Evolutionary conservation across 1,140 invertebrate species (phyloP), one percentile per base, ranked within the genome.

Genomic region (Euwallacea similis): DNA sequence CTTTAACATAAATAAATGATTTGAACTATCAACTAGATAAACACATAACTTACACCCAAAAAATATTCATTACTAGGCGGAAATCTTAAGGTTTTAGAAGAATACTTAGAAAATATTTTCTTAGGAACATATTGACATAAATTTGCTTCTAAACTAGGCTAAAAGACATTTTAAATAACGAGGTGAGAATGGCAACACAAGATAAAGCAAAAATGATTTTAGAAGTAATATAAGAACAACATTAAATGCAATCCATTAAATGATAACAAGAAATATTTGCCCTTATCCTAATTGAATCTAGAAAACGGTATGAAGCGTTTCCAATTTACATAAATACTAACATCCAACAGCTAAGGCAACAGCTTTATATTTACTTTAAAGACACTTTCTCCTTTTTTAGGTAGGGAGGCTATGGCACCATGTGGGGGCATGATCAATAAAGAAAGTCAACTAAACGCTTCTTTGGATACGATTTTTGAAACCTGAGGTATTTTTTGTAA

Each of bases 231-330:
- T 65, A 61, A 66, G 47, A 66, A 66, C 33, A 66, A 43, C 69
- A 66, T 71, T 71, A 71, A 54, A 53, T 67, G 46, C 71, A 77
- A 78, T 77, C 76, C 76, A 78, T 78, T 74, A 76, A 76, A 75
- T 76, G 77, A 78, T 78, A 78, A 76, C 74, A 73, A 72, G 67
- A 72, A 76, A 76, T 77, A 77, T 76, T 72, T 73, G 46, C 50
- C 66, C 71, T 78, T 78, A 78, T 78, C 77, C 68, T 78, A 78
- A 78, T 78, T 78, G 77, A 78, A 78, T 78, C 77, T 77, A 54
- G 54, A 62, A 76, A 75, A 73, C 43, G 61, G 68, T 15, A 60
- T 43, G 50, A 74, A 62, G 55, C 56, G 33, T 67, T 70, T 71
- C 60, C 67, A 71, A 69, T 74, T 74, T 74, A 53, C 73, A 74